A percentile compares a stretch with the other conserved stretches of the same genome.
phyloP scores from a whole-genome alignment of 2,888 invertebrate species.

The Pycnomerus fuliginosus region DNA sequence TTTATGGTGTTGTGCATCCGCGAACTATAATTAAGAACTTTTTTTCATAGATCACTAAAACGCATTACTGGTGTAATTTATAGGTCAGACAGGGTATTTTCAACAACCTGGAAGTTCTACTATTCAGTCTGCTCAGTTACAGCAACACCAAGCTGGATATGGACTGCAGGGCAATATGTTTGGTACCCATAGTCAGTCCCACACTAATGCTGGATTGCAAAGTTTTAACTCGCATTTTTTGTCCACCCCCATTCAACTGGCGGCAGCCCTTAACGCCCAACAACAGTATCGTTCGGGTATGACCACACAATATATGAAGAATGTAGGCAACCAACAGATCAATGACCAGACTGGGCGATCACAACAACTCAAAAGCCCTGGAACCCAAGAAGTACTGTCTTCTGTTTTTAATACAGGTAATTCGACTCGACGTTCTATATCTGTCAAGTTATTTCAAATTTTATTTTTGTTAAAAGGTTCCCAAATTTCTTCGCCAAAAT shows the following conservation, averaged over 20 bases:
- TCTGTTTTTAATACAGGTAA: constrained; percentile 60
- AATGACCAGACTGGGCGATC: constrained; percentile 47
- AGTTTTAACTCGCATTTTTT: constrained; percentile 59
- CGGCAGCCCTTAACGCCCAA: constrained; percentile 62
- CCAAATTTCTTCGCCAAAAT: constrained; percentile 62
- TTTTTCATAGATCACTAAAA: neutral
- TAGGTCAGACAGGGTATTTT: constrained; percentile 55
- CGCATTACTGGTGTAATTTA: constrained; percentile 23
- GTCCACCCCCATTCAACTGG: constrained; percentile 63
- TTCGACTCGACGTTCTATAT: no score
- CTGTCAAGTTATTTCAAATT: neutral
- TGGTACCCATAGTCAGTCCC: constrained; percentile 52
- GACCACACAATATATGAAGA: constrained; percentile 54
- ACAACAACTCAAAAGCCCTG: constrained; percentile 62
- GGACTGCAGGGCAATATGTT: constrained; percentile 56
- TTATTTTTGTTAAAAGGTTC: constrained; percentile 48
- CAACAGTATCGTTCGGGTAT: constrained; percentile 55
- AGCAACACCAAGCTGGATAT: constrained; percentile 52
- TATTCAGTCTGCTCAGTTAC: constrained; percentile 52
- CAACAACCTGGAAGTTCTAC: constrained; percentile 54
- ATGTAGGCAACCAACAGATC: constrained; percentile 41
- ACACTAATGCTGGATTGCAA: constrained; percentile 55
- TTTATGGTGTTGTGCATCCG: constrained; percentile 19
- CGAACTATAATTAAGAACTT: neutral
- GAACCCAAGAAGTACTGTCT: constrained; percentile 55